These are phyloP conservation scores for Brachynemurus nebulosus DNA, from an alignment of 2,888 invertebrate genomes.

Conservation along the genomic window DNA sequence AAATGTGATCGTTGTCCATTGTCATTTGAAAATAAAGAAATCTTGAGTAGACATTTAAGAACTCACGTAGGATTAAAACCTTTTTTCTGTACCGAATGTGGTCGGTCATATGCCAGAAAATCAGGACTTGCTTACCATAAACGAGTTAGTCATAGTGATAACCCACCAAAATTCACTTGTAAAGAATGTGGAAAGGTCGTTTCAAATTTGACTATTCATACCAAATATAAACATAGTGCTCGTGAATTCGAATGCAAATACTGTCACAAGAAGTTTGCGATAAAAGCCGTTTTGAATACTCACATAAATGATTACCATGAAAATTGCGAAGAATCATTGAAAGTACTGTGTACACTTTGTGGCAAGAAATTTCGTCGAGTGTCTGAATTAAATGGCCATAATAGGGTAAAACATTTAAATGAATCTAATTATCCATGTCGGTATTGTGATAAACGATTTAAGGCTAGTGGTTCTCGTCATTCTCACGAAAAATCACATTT, in stretches of 20 bases:
- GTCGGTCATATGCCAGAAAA: too few species aligned
- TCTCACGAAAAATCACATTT: conserved; percentile 1
- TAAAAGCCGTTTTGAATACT: not conserved
- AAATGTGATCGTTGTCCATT: too few species aligned
- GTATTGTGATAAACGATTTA: not conserved
- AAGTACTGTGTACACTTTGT: not conserved
- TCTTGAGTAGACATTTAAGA: too few species aligned
- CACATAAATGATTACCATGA: not conserved
- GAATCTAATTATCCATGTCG: not conserved
- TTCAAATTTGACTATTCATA: not conserved
- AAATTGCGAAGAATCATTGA: not conserved
- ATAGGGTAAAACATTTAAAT: not conserved
- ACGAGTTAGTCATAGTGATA: too few species aligned
- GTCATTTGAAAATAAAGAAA: too few species aligned
- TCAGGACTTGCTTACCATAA: too few species aligned
- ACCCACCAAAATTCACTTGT: not conserved
- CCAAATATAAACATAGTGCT: not conserved
- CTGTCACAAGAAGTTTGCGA: not conserved
- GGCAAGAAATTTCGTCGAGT: not conserved
- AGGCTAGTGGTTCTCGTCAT: not conserved
- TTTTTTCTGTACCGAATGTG: too few species aligned
- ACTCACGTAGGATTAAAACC: too few species aligned
- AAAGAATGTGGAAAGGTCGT: not conserved
- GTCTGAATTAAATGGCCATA: not conserved
- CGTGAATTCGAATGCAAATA: not conserved